These are phyloP conservation scores for Noctua janthe DNA, from an alignment of 2,888 invertebrate genomes.

Conservation along the genomic window DNA sequence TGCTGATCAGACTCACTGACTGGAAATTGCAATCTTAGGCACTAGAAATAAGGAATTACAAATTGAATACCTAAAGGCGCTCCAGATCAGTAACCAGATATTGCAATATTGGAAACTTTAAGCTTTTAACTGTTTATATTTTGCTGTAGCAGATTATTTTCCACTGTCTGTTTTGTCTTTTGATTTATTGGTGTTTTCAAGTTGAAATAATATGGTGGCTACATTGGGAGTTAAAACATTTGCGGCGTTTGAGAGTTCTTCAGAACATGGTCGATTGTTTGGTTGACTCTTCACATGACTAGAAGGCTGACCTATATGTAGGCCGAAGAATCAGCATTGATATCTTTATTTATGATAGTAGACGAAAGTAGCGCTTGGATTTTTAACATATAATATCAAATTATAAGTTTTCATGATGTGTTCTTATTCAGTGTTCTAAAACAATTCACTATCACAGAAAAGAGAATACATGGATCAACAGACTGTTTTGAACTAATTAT, in stretches of 20 bases:
- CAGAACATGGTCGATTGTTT: not conserved
- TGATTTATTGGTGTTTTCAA: not conserved
- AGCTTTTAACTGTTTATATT: not conserved
- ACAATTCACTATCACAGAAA: not conserved
- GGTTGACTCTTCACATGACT: not conserved
- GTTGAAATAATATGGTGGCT: not conserved
- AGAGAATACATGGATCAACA: not conserved
- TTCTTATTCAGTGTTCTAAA: not conserved
- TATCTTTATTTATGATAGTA: not conserved
- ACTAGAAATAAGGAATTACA: constrained; percentile 40
- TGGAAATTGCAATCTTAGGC: constrained; percentile 58
- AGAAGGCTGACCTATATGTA: not conserved
- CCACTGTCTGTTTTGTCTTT: not conserved
- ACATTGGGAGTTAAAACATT: not conserved
- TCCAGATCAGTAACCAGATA: constrained; percentile 27
- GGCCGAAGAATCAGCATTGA: not conserved
- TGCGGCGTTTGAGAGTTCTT: not conserved
- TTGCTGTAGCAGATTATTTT: constrained; percentile 7
- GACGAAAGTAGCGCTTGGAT: not conserved
- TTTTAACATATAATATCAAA: not conserved
- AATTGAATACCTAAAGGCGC: constrained; percentile 36
- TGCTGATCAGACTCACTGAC: constrained; percentile 42
- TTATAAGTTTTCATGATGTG: not conserved
- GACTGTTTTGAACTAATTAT: not conserved
- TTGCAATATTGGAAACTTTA: constrained; percentile 33